Evolutionary conservation across 2,797 vertebrate species (phyloP).

Genomic region (Taeniopygia guttata): DNA sequence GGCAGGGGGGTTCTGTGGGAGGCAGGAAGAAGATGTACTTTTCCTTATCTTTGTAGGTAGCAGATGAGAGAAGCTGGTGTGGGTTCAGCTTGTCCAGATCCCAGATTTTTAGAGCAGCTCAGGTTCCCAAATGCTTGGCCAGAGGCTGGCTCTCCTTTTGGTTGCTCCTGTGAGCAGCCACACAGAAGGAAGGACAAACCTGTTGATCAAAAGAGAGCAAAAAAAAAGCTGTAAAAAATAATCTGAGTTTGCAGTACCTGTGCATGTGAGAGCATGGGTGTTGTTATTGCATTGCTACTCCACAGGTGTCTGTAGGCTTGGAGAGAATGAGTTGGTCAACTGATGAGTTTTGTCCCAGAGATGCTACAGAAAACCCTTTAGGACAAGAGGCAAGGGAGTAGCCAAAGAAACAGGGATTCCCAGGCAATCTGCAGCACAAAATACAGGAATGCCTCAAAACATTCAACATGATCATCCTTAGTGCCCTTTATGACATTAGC

Average conservation of each 20-base stretch:
- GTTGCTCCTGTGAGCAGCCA: background rate
- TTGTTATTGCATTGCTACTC: background rate
- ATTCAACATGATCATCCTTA: accelerated
- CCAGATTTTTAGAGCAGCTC: background rate
- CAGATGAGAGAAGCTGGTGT: background rate
- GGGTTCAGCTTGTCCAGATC: background rate
- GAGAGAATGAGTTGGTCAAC: background rate
- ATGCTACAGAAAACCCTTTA: background rate
- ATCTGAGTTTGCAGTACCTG: background rate
- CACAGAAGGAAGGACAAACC: background rate
- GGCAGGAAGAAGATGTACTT: background rate
- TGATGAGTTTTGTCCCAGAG: background rate
- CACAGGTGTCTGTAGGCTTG: background rate
- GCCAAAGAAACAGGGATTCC: background rate
- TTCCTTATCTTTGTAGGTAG: background rate
- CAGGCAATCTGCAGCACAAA: background rate
- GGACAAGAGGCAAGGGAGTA: background rate
- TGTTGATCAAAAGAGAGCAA: background rate
- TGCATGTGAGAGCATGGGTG: accelerated
- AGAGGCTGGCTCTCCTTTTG: background rate
- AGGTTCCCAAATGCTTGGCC: background rate
- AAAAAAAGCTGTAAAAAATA: background rate
- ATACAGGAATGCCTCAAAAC: background rate
- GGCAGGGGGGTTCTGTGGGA: background rate
- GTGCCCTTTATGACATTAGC: background rate